Conservation (phyloP, 2,888 invertebrate species). For the Drosophila macrospina region DNA sequence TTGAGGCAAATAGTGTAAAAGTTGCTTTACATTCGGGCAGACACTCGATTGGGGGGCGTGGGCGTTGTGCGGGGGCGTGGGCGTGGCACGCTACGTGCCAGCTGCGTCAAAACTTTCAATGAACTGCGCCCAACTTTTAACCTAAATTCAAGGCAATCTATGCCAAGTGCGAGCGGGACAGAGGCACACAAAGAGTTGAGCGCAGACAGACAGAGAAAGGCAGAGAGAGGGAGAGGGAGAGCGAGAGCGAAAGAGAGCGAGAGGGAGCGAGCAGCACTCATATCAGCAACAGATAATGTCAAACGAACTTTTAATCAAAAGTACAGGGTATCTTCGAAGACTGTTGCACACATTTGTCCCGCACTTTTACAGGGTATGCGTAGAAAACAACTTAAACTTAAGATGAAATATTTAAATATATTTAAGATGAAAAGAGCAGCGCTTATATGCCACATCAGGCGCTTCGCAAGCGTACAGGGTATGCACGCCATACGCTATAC, state of each 20-base stretch:
- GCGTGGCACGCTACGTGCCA: conserved; percentile 55
- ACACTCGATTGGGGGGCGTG: not conserved
- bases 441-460: too few species aligned
- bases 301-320: conserved; percentile 58
- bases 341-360: not conserved
- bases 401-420: not conserved
- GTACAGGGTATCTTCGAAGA: conserved; percentile 3
- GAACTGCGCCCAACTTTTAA: conserved; percentile 57
- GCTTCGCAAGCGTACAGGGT: conserved; percentile 24
- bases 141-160: conserved; percentile 32
- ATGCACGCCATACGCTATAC: too few species aligned
- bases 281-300: conserved; percentile 53
- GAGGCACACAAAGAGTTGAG: not conserved
- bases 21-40: not conserved
- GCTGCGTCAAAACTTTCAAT: conserved; percentile 62
- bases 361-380: not conserved
- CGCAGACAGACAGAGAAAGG: not conserved
- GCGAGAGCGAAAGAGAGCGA: too few species aligned
- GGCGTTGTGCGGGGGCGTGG: conserved; percentile 9
- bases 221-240: too few species aligned
- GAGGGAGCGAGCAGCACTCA: too few species aligned
- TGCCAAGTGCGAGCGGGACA: not conserved
- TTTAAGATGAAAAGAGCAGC: too few species aligned
- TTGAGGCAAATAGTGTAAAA: conserved; percentile 66
- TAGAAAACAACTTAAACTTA: too few species aligned